These are phyloP conservation scores for Agrochola circellaris DNA, from an alignment of 2,888 invertebrate species.

Conservation along the genomic window DNA sequence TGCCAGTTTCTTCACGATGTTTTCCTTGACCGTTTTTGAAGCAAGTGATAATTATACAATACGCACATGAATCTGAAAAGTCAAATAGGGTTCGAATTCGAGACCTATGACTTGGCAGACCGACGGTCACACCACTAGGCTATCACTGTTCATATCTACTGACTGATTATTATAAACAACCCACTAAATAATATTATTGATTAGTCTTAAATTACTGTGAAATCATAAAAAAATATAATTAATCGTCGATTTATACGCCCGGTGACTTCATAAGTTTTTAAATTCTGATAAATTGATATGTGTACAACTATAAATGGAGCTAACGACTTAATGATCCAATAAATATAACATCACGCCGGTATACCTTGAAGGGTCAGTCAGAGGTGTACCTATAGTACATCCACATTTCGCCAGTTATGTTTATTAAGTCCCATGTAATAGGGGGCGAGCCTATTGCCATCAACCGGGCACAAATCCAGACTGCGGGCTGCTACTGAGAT, in stretches of 20 bases:
- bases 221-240: slow-evolving; percentile 7
- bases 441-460: background rate
- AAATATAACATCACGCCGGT: background rate
- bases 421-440: background rate
- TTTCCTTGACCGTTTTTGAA: no score
- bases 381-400: background rate
- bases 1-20: no score
- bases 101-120: no score
- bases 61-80: no score
- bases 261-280: background rate
- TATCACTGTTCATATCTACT: no score
- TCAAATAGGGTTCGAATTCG: no score
- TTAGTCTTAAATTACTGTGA: slow-evolving; percentile 4
- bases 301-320: background rate
- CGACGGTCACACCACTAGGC: no score
- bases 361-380: background rate
- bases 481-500: background rate
- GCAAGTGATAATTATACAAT: no score
- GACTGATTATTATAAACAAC: background rate
- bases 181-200: background rate
- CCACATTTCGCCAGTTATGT: background rate
- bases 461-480: background rate
- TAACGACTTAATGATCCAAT: background rate
- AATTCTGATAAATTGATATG: background rate
- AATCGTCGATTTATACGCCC: background rate